Evolutionary conservation across 2,113 vertebrate genomes (phyloP).

Genomic region (Thunnus thynnus): DNA sequence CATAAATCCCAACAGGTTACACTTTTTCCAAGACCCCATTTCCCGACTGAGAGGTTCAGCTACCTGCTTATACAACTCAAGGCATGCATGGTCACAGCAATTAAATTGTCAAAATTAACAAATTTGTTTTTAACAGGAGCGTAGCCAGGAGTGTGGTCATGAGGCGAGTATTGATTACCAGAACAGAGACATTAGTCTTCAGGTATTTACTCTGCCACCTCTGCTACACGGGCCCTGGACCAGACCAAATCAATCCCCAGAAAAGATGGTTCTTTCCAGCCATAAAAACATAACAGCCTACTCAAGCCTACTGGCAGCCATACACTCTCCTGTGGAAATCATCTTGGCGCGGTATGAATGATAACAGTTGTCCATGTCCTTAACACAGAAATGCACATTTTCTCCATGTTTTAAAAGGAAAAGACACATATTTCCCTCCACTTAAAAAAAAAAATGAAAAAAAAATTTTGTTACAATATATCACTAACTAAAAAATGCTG

Average conservation of each 20-base stretch:
- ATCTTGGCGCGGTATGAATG: constrained; percentile 80
- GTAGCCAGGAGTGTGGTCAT: constrained; percentile 95
- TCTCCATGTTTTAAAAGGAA: not conserved
- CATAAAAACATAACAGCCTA: constrained; percentile 87
- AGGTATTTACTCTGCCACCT: constrained; percentile 99
- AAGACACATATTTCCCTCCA: not conserved
- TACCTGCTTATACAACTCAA: constrained; percentile 81
- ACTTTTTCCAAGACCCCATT: constrained; percentile 66
- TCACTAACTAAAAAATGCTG: constrained; percentile 1
- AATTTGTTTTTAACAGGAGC: constrained; percentile 99
- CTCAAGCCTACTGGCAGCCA: constrained; percentile 67
- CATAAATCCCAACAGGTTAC: constrained; percentile 76
- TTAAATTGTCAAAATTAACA: constrained; percentile 99
- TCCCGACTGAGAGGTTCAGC: constrained; percentile 71
- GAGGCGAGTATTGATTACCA: constrained; percentile 95
- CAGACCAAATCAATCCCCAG: constrained; percentile 94
- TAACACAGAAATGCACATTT: constrained; percentile 35
- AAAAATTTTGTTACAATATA: not conserved
- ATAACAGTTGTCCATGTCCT: constrained; percentile 73
- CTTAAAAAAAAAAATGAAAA: constrained; percentile 38
- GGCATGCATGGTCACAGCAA: constrained; percentile 90
- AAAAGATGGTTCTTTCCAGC: constrained; percentile 90
- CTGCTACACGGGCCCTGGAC: constrained; percentile 89
- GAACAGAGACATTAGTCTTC: constrained; percentile 97
- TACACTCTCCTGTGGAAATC: constrained; percentile 73